Conservation (phyloP, 1,140 invertebrate species). For the Zaprionus ghesquierei region DNA sequence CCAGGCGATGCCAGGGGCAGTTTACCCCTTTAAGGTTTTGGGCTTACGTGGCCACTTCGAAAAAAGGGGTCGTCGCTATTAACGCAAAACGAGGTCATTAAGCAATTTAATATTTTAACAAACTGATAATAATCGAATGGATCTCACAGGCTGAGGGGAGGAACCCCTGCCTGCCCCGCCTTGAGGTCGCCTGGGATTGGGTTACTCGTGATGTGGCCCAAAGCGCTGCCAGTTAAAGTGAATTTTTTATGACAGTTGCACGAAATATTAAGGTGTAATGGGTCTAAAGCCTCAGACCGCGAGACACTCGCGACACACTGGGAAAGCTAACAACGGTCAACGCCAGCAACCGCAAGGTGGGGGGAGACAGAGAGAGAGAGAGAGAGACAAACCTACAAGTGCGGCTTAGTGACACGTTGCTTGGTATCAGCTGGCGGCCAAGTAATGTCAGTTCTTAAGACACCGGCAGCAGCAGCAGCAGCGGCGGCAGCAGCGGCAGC, state of each 20-base stretch:
- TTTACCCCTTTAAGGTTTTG: conserved; percentile 9
- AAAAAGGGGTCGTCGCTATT: conserved; percentile 27
- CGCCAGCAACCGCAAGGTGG: conserved; percentile 38
- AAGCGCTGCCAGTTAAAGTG: conserved; percentile 61
- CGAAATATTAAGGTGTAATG: conserved; percentile 80
- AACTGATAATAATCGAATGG: conserved; percentile 76
- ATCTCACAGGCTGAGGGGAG: conserved; percentile 15
- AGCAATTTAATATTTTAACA: conserved; percentile 80
- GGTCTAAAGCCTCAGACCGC: conserved; percentile 52
- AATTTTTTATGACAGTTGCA: conserved; percentile 75
- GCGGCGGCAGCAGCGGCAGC: conserved; percentile 57
- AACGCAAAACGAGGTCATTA: conserved; percentile 73
- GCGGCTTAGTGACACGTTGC: conserved; percentile 68
- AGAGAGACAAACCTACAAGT: conserved; percentile 63
- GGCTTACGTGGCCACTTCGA: conserved; percentile 66
- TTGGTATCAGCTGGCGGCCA: conserved; percentile 21
- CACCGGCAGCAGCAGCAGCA: conserved; percentile 1
- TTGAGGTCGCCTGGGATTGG: conserved; percentile 44
- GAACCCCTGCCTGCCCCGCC: background rate
- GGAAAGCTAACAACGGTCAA: conserved; percentile 58
- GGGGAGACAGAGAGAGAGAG: background rate
- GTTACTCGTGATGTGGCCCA: conserved; percentile 49
- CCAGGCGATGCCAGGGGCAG: background rate
- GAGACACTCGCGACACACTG: conserved; percentile 18
- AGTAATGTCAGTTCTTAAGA: conserved; percentile 38